These are phyloP conservation scores for Trissolcus japonicus DNA, from an alignment of 2,888 invertebrate species.

Conservation along the genomic window DNA sequence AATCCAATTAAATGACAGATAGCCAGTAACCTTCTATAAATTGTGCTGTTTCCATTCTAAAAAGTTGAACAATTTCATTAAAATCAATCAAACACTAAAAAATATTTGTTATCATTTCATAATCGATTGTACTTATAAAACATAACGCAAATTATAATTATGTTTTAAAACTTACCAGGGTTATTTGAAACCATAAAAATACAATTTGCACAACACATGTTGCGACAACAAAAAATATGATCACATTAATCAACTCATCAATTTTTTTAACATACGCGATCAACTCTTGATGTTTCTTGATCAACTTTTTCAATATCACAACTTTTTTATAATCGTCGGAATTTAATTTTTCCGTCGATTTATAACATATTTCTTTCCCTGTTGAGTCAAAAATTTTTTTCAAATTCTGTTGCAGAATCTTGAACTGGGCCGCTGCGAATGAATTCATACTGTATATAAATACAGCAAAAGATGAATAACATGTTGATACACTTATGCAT, in stretches of 20 bases:
- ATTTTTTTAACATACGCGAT: conserved; percentile 28
- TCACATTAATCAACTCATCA: conserved; percentile 21
- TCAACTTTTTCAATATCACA: not conserved
- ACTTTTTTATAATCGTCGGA: not conserved
- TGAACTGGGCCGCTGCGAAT: conserved; percentile 29
- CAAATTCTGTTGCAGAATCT: conserved; percentile 22
- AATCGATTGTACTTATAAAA: no score
- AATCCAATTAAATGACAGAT: conserved; percentile 7
- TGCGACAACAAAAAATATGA: conserved; percentile 19
- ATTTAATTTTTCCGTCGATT: not conserved
- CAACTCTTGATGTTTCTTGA: conserved; percentile 25
- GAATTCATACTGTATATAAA: conserved; percentile 20
- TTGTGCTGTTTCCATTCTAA: conserved; percentile 9
- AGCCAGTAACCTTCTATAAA: conserved; percentile 12
- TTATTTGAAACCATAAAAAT: conserved; percentile 30
- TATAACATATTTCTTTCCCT: not conserved
- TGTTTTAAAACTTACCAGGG: conserved; percentile 3
- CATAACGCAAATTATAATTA: no score
- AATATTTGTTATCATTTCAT: no score
- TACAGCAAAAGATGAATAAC: conserved; percentile 17
- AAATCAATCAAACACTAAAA: no score
- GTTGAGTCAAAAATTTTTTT: conserved; percentile 6
- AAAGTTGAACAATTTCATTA: no score
- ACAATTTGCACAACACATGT: conserved; percentile 29
- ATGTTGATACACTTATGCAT: conserved; percentile 22